phyloP scores from a whole-genome alignment of 2,113 vertebrate species.

The Loxodonta africana region DNA sequence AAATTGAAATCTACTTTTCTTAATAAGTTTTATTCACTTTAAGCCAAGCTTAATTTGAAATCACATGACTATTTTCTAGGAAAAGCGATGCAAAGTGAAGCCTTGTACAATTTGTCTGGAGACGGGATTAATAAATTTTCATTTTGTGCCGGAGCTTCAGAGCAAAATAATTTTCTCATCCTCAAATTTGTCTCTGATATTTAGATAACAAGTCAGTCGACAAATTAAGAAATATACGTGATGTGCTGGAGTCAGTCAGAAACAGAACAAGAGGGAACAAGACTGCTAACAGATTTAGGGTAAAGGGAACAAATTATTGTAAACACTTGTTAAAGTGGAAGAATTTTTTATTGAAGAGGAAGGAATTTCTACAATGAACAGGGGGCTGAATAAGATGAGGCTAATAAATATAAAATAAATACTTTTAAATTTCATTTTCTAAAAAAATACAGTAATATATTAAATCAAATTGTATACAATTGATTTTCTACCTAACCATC shows the following conservation, averaged over 20 bases:
- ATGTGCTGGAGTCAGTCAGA: background rate
- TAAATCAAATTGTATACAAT: background rate
- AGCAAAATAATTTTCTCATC: background rate
- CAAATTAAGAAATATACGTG: background rate
- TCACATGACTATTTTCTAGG: background rate
- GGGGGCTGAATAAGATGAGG: background rate
- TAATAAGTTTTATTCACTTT: background rate
- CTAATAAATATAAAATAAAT: background rate
- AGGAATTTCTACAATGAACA: background rate
- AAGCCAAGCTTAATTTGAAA: background rate
- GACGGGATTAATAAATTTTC: background rate
- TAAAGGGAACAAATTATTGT: background rate
- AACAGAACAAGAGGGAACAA: background rate
- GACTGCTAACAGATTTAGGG: background rate
- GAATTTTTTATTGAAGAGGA: background rate
- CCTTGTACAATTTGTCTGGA: background rate
- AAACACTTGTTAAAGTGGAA: background rate
- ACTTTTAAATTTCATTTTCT: background rate
- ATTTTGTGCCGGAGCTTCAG: background rate
- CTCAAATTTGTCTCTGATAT: background rate
- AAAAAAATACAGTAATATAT: background rate
- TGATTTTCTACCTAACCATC: constrained; percentile 13
- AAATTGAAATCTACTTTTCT: background rate
- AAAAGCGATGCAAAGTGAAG: background rate
- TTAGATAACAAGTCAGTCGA: background rate